phyloP scores from a whole-genome alignment of 2,113 vertebrate species.

The Marmota monax region DNA sequence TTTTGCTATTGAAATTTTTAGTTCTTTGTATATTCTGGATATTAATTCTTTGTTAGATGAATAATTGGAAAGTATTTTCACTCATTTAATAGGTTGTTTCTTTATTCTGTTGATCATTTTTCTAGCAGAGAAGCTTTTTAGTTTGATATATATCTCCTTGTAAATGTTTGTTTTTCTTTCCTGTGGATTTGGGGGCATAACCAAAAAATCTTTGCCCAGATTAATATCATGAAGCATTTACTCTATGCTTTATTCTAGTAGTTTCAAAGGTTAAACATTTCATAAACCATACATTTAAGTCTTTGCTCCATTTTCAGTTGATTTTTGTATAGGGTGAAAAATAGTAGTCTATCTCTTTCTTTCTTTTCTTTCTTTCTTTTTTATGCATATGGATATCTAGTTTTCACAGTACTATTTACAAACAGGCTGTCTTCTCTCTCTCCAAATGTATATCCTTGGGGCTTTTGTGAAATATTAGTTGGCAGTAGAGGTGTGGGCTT shows the following conservation, averaged over 20 bases:
- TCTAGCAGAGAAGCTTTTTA: background rate
- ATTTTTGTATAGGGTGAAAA: background rate
- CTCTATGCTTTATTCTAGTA: background rate
- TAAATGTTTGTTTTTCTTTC: background rate
- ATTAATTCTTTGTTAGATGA: background rate
- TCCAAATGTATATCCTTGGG: background rate
- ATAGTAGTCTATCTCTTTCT: background rate
- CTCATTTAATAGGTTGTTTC: background rate
- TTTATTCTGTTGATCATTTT: background rate
- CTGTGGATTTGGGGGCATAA: background rate
- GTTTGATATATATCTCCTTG: background rate
- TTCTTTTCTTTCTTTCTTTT: too few species aligned
- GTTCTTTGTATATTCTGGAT: background rate
- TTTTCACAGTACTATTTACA: background rate
- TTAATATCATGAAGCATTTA: background rate
- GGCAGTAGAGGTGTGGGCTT: background rate
- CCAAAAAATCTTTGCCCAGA: background rate
- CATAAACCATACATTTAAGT: background rate
- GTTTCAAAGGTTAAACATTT: background rate
- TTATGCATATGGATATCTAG: background rate
- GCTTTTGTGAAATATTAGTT: background rate
- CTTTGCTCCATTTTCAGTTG: background rate
- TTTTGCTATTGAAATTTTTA: background rate
- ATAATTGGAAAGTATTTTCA: background rate
- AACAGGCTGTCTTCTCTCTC: background rate